phyloP scores from a whole-genome alignment of 2,888 invertebrate genomes.

The Drosophila kokeensis region DNA sequence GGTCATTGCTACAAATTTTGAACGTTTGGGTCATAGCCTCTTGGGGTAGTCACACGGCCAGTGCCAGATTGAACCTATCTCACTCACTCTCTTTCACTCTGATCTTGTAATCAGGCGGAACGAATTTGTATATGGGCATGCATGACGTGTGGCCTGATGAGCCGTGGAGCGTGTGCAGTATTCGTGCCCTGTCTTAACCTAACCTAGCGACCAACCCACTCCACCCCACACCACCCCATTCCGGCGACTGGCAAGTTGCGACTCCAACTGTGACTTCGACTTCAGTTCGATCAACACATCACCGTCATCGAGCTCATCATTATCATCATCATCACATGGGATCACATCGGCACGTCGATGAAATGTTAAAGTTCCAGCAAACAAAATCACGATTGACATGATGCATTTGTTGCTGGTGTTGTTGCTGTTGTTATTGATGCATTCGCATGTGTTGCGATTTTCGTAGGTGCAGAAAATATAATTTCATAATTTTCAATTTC shows the following conservation, averaged over 20 bases:
- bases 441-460: constrained; percentile 55
- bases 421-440: constrained; percentile 46
- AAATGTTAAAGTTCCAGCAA: constrained; percentile 82
- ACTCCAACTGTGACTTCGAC: constrained; percentile 29
- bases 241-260: constrained; percentile 11
- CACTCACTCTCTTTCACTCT: constrained; percentile 11
- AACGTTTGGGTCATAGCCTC: constrained; percentile 79
- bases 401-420: constrained; percentile 61
- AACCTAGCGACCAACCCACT: constrained; percentile 33
- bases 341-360: constrained; percentile 76
- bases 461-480: constrained; percentile 75
- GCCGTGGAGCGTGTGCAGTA: constrained; percentile 67
- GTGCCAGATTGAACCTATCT: constrained; percentile 12
- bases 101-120: constrained; percentile 80
- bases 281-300: constrained; percentile 62
- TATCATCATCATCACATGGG: constrained; percentile 56
- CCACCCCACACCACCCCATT: neutral
- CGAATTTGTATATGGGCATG: constrained; percentile 82
- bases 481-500: constrained; percentile 81
- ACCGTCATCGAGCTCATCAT: constrained; percentile 34
- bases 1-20: constrained; percentile 81
- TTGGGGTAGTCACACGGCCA: constrained; percentile 72
- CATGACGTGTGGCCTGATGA: constrained; percentile 81
- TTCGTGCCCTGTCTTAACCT: constrained; percentile 52
- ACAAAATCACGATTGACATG: constrained; percentile 81